Percentiles rank a stretch among this genome's conserved stretches.
These are phyloP conservation scores for Apistogramma diplotaenia DNA, from an alignment of 2,113 vertebrate species.

Conservation along the genomic window DNA sequence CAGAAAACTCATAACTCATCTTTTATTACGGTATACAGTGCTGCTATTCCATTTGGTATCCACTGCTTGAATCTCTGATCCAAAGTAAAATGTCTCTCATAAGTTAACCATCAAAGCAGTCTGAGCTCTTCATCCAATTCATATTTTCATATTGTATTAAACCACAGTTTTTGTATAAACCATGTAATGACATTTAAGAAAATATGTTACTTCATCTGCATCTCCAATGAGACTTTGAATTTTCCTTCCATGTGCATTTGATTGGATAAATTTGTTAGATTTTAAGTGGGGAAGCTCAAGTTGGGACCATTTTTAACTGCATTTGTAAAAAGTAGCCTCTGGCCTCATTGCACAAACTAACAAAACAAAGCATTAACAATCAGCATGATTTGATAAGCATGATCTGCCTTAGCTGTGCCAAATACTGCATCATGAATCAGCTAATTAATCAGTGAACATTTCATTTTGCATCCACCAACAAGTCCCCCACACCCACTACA, in stretches of 20 bases:
- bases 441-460: background rate
- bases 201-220: background rate
- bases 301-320: background rate
- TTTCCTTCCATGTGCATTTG: background rate
- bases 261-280: background rate
- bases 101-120: background rate
- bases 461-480: background rate
- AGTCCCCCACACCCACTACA: background rate
- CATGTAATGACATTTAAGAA: background rate
- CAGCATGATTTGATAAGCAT: background rate
- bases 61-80: background rate
- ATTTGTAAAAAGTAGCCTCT: background rate
- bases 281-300: background rate
- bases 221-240: background rate
- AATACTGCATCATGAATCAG: background rate
- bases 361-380: background rate
- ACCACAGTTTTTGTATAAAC: background rate
- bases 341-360: background rate
- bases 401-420: background rate
- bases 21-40: background rate
- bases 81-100: background rate
- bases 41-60: background rate
- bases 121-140: background rate
- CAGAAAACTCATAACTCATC: background rate
- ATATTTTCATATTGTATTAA: background rate